phyloP scores from a whole-genome alignment of 2,113 vertebrate genomes.

The Nothocercus julius region DNA sequence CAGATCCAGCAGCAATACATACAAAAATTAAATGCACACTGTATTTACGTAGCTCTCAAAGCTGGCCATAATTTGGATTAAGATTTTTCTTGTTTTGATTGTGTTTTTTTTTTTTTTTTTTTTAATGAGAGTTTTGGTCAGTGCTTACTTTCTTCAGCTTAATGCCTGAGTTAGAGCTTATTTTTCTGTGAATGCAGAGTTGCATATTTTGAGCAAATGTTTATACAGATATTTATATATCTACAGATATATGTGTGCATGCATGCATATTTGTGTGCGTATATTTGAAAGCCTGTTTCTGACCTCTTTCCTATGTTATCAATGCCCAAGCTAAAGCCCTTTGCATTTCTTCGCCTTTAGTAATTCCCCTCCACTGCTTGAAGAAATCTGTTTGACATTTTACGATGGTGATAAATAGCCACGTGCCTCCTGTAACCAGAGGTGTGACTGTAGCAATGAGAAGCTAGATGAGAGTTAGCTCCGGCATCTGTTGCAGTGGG shows the following conservation, averaged over 20 bases:
- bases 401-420: neutral
- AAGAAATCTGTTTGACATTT: neutral
- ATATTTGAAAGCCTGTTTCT: neutral
- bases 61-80: neutral
- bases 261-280: neutral
- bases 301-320: neutral
- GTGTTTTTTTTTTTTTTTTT: accelerated
- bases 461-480: neutral
- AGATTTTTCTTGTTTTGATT: neutral
- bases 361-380: neutral
- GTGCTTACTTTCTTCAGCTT: neutral
- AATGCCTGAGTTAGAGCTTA: neutral
- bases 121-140: neutral
- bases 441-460: neutral
- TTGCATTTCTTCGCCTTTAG: neutral
- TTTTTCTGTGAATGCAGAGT: neutral
- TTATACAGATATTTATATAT: neutral
- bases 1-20: neutral
- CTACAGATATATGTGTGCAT: neutral
- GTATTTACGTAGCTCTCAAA: neutral
- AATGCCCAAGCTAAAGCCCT: neutral
- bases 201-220: neutral
- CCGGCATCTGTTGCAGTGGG: neutral
- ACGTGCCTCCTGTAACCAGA: neutral
- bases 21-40: neutral